Evolutionary conservation across 2,797 vertebrate genomes (phyloP), one percentile per base, ranked within the genome.

Genomic region (Periparus ater): DNA sequence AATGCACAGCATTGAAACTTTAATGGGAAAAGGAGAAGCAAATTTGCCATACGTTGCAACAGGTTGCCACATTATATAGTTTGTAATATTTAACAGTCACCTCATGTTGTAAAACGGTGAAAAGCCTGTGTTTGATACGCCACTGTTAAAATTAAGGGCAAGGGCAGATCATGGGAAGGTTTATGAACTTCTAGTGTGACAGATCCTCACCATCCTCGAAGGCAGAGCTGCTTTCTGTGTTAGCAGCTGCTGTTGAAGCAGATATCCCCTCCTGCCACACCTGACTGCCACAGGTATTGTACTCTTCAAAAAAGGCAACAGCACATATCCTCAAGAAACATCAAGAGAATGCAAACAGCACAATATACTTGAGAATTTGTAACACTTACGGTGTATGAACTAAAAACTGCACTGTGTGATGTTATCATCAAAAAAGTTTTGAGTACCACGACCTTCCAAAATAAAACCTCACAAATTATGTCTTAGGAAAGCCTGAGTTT

Each of bases 1-100:
- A 66, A 47, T 25, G 27, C 21, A 17, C 50, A 78, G 75, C 38
- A n/a, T 73, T 51, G 34, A 38, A 66, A 74, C 0, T 0, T n/a
- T 4, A 30, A 34, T 1, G 4, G 51, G 25, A 62, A 82, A 85
- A 53, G 47, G 6, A 54, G n/a, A 4, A 77, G 27, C 25, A 50
- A 23, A n/a, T 44, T 9, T 63, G 36, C n/a, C 32, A 12, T 16
- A 2, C 4, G 6, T 17, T 72, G 54, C 29, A 80, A 45, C 20
- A 54, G 25, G 44, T 3, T 38, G 17, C 34, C 47, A 36, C 19
- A 22, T 0, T 2, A 14, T 21, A 36, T 0, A 57, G 13, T 58
- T 30, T 13, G 11, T 22, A 10, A 25, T 54, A 8, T 65, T 63
- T 47, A 48, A 25, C 7, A 65, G 12, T 22, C 57, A 55, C 27